Conservation (phyloP, 1,140 invertebrate genomes). For the Drosophila baimaii region DNA sequence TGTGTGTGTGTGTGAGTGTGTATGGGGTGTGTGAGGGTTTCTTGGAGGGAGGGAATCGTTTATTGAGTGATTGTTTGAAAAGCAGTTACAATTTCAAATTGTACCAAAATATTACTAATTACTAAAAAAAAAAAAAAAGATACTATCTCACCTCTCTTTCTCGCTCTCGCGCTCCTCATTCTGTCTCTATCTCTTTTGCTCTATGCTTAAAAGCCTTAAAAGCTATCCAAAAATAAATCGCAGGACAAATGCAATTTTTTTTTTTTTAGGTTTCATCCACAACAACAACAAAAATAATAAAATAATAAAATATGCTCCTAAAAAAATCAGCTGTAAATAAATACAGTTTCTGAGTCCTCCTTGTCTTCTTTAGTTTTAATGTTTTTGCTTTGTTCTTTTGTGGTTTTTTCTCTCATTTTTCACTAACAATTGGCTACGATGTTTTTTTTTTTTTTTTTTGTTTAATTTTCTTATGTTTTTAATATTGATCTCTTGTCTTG, state of each 20-base stretch:
- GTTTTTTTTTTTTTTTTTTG: slow-evolving; percentile 5
- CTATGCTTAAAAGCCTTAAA: slow-evolving; percentile 28
- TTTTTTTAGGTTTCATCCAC: slow-evolving; percentile 7
- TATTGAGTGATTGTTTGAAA: slow-evolving; percentile 26
- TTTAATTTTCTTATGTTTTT: neutral
- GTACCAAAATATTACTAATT: slow-evolving; percentile 54
- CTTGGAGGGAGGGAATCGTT: slow-evolving; percentile 32
- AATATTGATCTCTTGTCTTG: slow-evolving; percentile 24
- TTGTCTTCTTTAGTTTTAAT: slow-evolving; percentile 15
- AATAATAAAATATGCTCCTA: slow-evolving; percentile 24
- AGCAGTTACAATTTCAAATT: slow-evolving; percentile 65
- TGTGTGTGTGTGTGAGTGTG: slow-evolving; percentile 18
- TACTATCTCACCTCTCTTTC: slow-evolving; percentile 4
- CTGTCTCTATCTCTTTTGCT: slow-evolving; percentile 7
- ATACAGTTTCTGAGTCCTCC: slow-evolving; percentile 51
- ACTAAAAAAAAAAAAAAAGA: slow-evolving; percentile 34
- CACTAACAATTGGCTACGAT: slow-evolving; percentile 40
- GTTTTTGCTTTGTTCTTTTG: slow-evolving; percentile 31
- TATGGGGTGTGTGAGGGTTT: slow-evolving; percentile 14
- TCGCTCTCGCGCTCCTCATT: neutral
- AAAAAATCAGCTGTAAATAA: slow-evolving; percentile 42
- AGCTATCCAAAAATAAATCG: slow-evolving; percentile 39
- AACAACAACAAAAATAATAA: slow-evolving; percentile 34
- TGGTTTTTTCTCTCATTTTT: slow-evolving; percentile 23
- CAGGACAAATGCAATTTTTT: slow-evolving; percentile 9